These are phyloP conservation scores for Taphrorychus bicolor DNA, from an alignment of 2,888 invertebrate genomes.

Conservation along the genomic window DNA sequence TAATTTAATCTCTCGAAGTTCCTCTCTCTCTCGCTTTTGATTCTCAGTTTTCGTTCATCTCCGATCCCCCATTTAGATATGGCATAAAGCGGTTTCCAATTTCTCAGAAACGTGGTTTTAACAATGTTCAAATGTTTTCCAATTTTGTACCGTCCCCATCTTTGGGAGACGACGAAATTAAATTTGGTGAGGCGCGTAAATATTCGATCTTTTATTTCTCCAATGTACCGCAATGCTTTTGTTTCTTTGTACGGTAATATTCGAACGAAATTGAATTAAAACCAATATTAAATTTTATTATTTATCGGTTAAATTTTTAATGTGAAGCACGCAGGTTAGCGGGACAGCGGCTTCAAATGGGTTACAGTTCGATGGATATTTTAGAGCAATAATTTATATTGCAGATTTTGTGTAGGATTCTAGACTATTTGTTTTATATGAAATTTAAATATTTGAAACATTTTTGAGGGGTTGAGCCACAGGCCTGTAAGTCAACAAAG, in stretches of 20 bases:
- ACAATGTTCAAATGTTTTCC: constrained; percentile 3
- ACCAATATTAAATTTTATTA: background rate
- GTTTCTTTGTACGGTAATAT: constrained; percentile 2
- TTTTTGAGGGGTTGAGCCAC: too few relatives aligned
- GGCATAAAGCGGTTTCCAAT: background rate
- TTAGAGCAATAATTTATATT: background rate
- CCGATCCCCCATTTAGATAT: background rate
- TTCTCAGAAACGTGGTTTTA: background rate
- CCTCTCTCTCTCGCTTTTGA: too few relatives aligned
- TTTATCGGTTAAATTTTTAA: background rate
- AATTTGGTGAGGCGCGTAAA: constrained; percentile 7
- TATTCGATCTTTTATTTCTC: constrained; percentile 9
- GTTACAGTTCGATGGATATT: background rate
- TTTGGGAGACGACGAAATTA: constrained; percentile 4
- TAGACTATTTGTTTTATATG: too few relatives aligned
- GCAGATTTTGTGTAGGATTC: too few relatives aligned
- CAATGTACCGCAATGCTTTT: background rate
- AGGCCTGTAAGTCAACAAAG: background rate
- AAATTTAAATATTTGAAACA: background rate
- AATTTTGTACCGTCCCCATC: background rate
- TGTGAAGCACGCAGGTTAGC: background rate
- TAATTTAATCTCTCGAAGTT: too few relatives aligned
- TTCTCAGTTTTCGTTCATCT: too few relatives aligned
- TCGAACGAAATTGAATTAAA: constrained; percentile 2
- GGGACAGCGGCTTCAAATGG: background rate